Percentiles rank a stretch among this genome's conserved stretches.
Conservation (phyloP, 2,888 invertebrate genomes). For the Hyles lineata region DNA sequence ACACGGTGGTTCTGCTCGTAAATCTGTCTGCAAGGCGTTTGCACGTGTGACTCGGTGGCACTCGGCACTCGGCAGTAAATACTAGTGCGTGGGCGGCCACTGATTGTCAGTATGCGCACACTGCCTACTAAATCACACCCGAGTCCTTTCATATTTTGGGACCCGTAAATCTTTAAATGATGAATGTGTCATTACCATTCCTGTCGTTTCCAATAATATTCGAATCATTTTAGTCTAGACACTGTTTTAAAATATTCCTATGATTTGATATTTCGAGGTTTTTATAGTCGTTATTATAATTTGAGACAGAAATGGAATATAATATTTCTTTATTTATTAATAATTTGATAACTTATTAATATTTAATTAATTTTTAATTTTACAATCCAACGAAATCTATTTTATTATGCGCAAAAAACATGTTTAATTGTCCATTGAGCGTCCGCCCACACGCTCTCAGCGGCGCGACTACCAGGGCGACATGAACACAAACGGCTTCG, state of each 20-base stretch:
- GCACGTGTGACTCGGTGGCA: conserved; percentile 23
- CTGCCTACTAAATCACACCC: background rate
- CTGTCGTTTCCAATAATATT: no score
- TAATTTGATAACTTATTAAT: no score
- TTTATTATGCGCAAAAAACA: background rate
- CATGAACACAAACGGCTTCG: conserved; percentile 29
- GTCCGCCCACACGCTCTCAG: conserved; percentile 17
- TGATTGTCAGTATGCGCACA: conserved; percentile 7
- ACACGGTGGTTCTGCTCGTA: background rate
- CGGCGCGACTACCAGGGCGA: conserved; percentile 23
- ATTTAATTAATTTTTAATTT: no score
- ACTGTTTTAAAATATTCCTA: no score
- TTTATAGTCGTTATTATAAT: no score
- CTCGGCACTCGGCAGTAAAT: background rate
- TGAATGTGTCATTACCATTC: background rate
- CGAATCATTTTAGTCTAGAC: no score
- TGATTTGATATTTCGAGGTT: no score
- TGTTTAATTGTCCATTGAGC: background rate
- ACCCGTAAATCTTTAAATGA: background rate
- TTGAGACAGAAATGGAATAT: no score
- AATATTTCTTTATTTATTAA: no score
- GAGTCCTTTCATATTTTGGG: background rate
- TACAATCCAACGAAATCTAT: background rate
- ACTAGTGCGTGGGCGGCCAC: conserved; percentile 10
- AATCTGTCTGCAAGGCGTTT: conserved; percentile 5